phyloP scores from a whole-genome alignment of 2,888 invertebrate species.

The Chaetoderma sp. region DNA sequence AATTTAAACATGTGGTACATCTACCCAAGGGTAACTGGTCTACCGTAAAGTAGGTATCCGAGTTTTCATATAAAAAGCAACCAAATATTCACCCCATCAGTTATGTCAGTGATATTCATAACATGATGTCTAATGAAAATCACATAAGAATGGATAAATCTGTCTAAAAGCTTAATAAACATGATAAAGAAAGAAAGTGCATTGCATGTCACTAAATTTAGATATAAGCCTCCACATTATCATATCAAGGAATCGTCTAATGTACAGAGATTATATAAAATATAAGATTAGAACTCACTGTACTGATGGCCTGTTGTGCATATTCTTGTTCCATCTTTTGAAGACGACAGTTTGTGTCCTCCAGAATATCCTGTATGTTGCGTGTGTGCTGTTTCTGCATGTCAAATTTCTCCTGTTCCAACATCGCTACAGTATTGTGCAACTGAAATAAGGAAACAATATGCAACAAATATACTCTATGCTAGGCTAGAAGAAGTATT shows the following conservation, averaged over 20 bases:
- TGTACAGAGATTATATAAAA: neutral
- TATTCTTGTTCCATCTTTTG: slow-evolving; percentile 67
- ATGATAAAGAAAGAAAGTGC: too few relatives aligned
- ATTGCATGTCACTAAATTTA: neutral
- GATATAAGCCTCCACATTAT: neutral
- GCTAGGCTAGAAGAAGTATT: too few relatives aligned
- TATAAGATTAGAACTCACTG: slow-evolving; percentile 46
- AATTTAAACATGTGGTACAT: too few relatives aligned
- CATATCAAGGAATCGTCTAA: neutral
- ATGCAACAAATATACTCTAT: too few relatives aligned
- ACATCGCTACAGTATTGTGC: slow-evolving; percentile 59
- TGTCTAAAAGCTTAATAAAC: too few relatives aligned
- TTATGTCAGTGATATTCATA: too few relatives aligned
- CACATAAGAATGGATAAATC: too few relatives aligned
- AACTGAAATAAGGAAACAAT: slow-evolving; percentile 41
- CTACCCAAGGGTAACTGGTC: too few relatives aligned
- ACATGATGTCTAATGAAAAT: too few relatives aligned
- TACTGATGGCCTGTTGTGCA: slow-evolving; percentile 59
- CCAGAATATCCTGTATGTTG: slow-evolving; percentile 66
- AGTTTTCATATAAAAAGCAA: too few relatives aligned
- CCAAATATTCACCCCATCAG: too few relatives aligned
- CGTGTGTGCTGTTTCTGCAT: slow-evolving; percentile 67
- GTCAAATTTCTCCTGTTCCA: slow-evolving; percentile 68
- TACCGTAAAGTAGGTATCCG: too few relatives aligned
- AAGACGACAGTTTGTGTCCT: slow-evolving; percentile 65